phyloP scores from a whole-genome alignment of 2,888 invertebrate genomes.

The Empis livida region DNA sequence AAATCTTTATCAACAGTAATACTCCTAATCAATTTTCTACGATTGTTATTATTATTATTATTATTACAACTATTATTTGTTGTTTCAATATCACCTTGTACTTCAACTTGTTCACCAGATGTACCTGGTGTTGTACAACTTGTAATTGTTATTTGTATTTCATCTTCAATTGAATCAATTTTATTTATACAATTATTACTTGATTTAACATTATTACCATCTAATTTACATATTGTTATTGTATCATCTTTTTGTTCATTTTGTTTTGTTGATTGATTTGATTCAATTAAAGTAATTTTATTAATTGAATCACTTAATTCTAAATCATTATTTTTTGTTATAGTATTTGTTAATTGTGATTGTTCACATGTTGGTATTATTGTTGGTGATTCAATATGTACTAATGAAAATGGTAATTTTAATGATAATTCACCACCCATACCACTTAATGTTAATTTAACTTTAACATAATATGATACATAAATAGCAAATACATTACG shows the following conservation, averaged over 20 bases:
- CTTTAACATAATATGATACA: conserved; percentile 83
- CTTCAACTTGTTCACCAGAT: too few species aligned
- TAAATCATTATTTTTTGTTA: background rate
- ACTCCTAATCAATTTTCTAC: conserved; percentile 3
- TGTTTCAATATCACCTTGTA: too few species aligned
- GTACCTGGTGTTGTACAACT: background rate
- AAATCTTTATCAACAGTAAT: conserved; percentile 5
- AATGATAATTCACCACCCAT: conserved; percentile 70
- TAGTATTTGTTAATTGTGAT: too few species aligned
- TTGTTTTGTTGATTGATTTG: background rate
- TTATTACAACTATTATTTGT: too few species aligned
- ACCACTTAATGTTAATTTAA: conserved; percentile 64
- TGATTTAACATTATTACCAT: background rate
- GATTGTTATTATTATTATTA: too few species aligned
- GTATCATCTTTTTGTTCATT: background rate
- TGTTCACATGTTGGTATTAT: background rate
- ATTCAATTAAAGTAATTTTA: background rate
- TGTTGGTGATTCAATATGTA: conserved; percentile 39
- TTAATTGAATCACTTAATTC: background rate
- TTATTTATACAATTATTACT: background rate
- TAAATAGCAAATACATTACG: conserved; percentile 82
- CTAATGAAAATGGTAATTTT: conserved; percentile 67
- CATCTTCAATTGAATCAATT: conserved; percentile 24
- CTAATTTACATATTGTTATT: background rate
- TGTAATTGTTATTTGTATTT: conserved; percentile 20